Evolutionary conservation across 2,888 invertebrate species (phyloP).

Genomic region (Shargacucullia verbasci): DNA sequence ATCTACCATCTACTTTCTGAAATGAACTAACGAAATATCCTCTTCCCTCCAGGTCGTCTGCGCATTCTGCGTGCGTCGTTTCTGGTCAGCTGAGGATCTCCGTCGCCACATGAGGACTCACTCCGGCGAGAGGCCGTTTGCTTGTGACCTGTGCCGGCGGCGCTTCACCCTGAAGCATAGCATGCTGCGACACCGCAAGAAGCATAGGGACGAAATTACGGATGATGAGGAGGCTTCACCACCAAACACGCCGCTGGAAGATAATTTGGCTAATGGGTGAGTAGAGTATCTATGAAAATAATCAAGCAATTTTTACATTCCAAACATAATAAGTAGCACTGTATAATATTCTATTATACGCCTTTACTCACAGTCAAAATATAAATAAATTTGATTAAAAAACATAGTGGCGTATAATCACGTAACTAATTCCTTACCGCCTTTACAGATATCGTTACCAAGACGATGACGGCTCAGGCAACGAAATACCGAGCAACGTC

Average conservation of each 20-base stretch:
- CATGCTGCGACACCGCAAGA: constrained; percentile 97
- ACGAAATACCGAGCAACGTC: constrained; percentile 84
- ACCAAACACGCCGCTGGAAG: constrained; percentile 81
- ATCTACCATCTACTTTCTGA: too few relatives aligned
- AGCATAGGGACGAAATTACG: constrained; percentile 91
- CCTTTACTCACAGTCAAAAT: too few relatives aligned
- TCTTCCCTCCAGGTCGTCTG: constrained; percentile 91
- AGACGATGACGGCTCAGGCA: constrained; percentile 83
- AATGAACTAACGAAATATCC: too few relatives aligned
- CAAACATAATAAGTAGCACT: too few relatives aligned
- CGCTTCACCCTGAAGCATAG: constrained; percentile 98
- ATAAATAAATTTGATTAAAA: too few relatives aligned
- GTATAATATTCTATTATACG: too few relatives aligned
- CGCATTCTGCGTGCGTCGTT: constrained; percentile 97
- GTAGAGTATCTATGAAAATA: constrained; percentile 28
- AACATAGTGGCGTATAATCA: too few relatives aligned
- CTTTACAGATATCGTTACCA: constrained; percentile 78
- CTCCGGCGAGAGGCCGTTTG: constrained; percentile 97
- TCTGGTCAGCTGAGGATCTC: constrained; percentile 98
- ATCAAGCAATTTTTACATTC: too few relatives aligned
- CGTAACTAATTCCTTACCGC: constrained; percentile 14
- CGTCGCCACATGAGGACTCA: constrained; percentile 98
- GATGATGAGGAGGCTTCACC: constrained; percentile 87
- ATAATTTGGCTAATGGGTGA: constrained; percentile 78
- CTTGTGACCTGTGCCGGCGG: constrained; percentile 96